Evolutionary conservation across 92 coral and sea anemone species (phyloP).

Genomic region (Micromussa lordhowensis): DNA sequence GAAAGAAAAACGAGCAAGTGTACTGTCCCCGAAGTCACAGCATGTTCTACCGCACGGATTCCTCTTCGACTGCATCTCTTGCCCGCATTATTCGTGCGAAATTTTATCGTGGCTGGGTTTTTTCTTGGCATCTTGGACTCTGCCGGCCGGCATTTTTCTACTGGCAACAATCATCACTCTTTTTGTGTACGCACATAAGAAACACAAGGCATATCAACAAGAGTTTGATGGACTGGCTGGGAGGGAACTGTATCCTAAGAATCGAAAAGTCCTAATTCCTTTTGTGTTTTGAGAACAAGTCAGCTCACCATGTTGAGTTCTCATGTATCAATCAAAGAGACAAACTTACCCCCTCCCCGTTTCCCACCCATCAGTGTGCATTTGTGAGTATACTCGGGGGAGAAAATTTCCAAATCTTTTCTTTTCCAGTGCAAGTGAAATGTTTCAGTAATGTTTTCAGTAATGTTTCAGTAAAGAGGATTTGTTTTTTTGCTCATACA

Average conservation of each 20-base stretch:
- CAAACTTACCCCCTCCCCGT: not conserved
- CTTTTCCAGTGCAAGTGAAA: too few species aligned
- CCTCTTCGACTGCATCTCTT: slow-evolving; percentile 77
- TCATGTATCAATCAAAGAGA: too few species aligned
- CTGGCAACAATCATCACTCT: slow-evolving; percentile 76
- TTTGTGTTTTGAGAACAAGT: slow-evolving; percentile 52
- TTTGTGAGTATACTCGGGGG: too few species aligned
- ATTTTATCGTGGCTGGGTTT: slow-evolving; percentile 86
- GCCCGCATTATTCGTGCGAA: slow-evolving; percentile 84
- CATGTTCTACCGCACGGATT: slow-evolving; percentile 84
- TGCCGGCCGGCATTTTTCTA: slow-evolving; percentile 75
- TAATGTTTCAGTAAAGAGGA: too few species aligned
- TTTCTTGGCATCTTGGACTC: slow-evolving; percentile 69
- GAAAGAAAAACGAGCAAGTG: slow-evolving; percentile 57
- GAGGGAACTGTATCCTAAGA: slow-evolving; percentile 72
- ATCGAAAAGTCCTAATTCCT: slow-evolving; percentile 83
- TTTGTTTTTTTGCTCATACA: too few species aligned
- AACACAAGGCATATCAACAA: slow-evolving; percentile 71
- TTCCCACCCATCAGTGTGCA: too few species aligned
- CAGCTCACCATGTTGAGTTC: not conserved
- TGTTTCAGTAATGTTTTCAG: too few species aligned
- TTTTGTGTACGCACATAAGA: slow-evolving; percentile 71
- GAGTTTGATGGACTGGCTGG: slow-evolving; percentile 82
- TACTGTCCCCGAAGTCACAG: slow-evolving; percentile 64
- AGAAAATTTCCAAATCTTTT: too few species aligned